Base-by-base conservation (phyloP, 2,888 invertebrate genomes). In the Clostera curtula region DNA sequence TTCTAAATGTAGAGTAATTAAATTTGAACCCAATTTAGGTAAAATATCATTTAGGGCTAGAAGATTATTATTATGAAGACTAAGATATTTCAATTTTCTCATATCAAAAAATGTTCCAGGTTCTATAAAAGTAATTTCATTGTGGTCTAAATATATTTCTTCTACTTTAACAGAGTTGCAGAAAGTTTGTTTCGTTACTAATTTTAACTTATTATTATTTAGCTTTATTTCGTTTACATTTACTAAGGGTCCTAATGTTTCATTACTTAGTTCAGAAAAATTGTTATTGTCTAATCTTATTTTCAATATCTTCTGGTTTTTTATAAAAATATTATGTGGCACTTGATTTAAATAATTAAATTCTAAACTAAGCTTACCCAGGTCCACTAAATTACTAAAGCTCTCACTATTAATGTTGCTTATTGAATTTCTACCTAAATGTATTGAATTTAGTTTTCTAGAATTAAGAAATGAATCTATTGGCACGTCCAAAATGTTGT, bases 401-500 rank as follows among this genome's bases (percentile, higher is more conserved):
- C 95, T 90, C 53, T 91, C 90, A 34, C 90, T 88, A 72, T 95
- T 91, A 36, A 96, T 88, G 50, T 90, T 87, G 34, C 90, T 86
- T 44, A 96, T 92, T 34, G 95, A 93, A 73, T 96, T 96, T 51
- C 93, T 91, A 63, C 95, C 93, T 53, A 96, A 77, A 69, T 95
- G 91, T 51, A 96, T 89, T 29, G 92, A 89, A 28, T 89, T 89
- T 36, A 96, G 86, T 53, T 90, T 90, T 9, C 88, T 86, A 19
- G 94, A 94, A 53, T 93, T 92, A 27, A 89, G 87, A 67, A 94
- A 95, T 9, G 94, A 91, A 57, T 93, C 92, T 21, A 90, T 88
- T 25, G 93, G 91, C 61, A 96, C 87, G 69, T 95, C 93, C 40
- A 95, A 83, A 49, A 96, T 93, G 68, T 96, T 96, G 72, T 96